phyloP scores from a whole-genome alignment of 2,888 invertebrate species.

The Cataglyphis livida region DNA sequence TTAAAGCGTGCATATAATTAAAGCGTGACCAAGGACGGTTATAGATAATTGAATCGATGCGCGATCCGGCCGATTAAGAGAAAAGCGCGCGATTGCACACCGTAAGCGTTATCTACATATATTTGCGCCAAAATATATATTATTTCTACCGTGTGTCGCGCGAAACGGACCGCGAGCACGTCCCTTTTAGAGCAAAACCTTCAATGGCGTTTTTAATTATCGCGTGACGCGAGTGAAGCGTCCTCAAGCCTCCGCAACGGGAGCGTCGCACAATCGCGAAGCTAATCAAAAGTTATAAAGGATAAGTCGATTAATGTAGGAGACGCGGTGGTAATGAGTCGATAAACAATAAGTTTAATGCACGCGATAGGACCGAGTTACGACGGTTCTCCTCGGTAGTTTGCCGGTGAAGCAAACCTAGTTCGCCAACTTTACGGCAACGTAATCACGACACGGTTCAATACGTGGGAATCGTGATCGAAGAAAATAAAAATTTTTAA shows the following conservation, averaged over 20 bases:
- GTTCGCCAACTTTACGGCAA: conserved; percentile 48
- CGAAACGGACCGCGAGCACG: background rate
- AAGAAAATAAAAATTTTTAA: conserved; percentile 33
- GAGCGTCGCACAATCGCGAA: conserved; percentile 5
- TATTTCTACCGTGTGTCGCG: background rate
- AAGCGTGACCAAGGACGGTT: conserved; percentile 43
- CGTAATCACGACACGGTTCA: conserved; percentile 49
- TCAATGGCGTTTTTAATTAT: conserved; percentile 1
- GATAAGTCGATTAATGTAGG: conserved; percentile 40
- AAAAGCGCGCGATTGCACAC: too few species aligned
- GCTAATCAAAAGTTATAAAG: conserved; percentile 39
- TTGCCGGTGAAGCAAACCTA: conserved; percentile 15
- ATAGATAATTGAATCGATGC: conserved; percentile 50
- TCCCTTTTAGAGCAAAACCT: background rate
- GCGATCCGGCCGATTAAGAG: conserved; percentile 20
- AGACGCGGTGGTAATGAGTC: conserved; percentile 48
- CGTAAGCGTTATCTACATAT: background rate
- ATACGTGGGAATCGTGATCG: background rate
- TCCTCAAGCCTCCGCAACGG: background rate
- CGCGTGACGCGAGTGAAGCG: background rate
- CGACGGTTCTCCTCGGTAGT: conserved; percentile 25
- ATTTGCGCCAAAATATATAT: conserved; percentile 9
- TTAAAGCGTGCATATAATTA: conserved; percentile 53
- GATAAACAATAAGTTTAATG: conserved; percentile 59
- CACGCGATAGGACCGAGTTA: conserved; percentile 25